A percentile compares a stretch with the other conserved stretches of the same genome.
Evolutionary conservation across 1,140 invertebrate genomes (phyloP).

Genomic region (Zaprionus davidi): DNA sequence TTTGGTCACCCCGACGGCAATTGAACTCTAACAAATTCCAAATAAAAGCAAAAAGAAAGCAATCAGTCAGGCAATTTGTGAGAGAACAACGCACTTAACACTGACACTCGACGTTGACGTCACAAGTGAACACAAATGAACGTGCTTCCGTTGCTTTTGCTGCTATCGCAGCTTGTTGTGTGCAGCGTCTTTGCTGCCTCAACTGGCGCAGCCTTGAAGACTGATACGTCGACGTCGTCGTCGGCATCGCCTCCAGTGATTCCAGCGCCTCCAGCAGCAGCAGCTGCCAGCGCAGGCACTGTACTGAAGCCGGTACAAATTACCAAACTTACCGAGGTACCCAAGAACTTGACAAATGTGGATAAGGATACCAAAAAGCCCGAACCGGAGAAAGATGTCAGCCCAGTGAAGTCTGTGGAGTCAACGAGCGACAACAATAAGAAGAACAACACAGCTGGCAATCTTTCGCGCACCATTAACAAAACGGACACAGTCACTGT

Average conservation of each 20-base stretch:
- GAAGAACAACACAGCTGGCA: too few species aligned
- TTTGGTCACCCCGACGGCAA: slow-evolving; percentile 7
- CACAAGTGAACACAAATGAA: slow-evolving; percentile 29
- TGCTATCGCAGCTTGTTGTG: slow-evolving; percentile 17
- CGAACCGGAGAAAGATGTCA: too few species aligned
- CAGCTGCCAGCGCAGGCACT: not conserved
- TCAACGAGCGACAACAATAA: too few species aligned
- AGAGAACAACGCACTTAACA: slow-evolving; percentile 11
- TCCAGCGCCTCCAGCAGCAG: slow-evolving; percentile 6
- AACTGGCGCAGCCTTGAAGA: not conserved
- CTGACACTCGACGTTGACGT: not conserved
- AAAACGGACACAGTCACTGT: too few species aligned
- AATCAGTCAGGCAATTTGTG: slow-evolving; percentile 28
- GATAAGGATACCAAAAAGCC: not conserved
- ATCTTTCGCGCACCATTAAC: too few species aligned
- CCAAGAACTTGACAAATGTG: not conserved
- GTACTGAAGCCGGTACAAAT: not conserved
- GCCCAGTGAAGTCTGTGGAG: too few species aligned
- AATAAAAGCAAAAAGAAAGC: slow-evolving; percentile 28
- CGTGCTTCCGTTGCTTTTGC: slow-evolving; percentile 36
- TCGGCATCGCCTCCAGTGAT: not conserved
- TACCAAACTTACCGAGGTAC: not conserved
- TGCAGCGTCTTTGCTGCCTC: not conserved
- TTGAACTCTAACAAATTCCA: slow-evolving; percentile 28
- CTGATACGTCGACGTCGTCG: not conserved